A percentile compares a stretch with the other conserved stretches of the same genome.
Conservation (phyloP, 1,140 invertebrate species). For the Drosophila azteca region DNA sequence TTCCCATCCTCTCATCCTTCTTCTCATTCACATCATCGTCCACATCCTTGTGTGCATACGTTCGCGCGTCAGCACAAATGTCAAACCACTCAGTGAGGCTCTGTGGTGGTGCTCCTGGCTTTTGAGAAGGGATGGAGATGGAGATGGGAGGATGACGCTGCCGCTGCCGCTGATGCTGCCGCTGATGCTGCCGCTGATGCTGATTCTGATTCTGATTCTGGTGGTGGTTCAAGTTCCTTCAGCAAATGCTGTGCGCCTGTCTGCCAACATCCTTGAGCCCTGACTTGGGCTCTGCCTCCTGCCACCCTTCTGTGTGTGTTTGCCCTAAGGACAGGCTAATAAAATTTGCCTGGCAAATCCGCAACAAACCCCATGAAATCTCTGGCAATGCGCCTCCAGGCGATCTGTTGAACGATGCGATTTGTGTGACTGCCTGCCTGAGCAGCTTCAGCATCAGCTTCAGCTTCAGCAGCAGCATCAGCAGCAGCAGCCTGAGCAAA, state of each 20-base stretch:
- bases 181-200: no score
- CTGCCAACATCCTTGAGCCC: slow-evolving; percentile 63
- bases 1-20: slow-evolving; percentile 12
- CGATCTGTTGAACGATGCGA: slow-evolving; percentile 54
- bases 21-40: slow-evolving; percentile 30
- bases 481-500: slow-evolving; percentile 54
- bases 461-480: slow-evolving; percentile 4
- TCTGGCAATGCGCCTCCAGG: slow-evolving; percentile 38
- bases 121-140: no score
- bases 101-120: slow-evolving; percentile 35
- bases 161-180: no score
- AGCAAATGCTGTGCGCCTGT: slow-evolving; percentile 66
- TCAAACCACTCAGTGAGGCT: slow-evolving; percentile 74
- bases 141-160: no score
- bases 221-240: slow-evolving; percentile 24
- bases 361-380: slow-evolving; percentile 50
- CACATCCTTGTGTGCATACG: slow-evolving; percentile 72
- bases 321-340: slow-evolving; percentile 73
- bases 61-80: slow-evolving; percentile 82
- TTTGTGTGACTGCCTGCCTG: slow-evolving; percentile 39
- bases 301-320: slow-evolving; percentile 20
- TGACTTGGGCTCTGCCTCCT: slow-evolving; percentile 13
- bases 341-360: slow-evolving; percentile 76
- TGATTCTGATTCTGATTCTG: slow-evolving; percentile 1
- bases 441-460: background rate